These are phyloP conservation scores for Caracal caracal DNA, from an alignment of 2,113 vertebrate genomes.

Conservation along the genomic window DNA sequence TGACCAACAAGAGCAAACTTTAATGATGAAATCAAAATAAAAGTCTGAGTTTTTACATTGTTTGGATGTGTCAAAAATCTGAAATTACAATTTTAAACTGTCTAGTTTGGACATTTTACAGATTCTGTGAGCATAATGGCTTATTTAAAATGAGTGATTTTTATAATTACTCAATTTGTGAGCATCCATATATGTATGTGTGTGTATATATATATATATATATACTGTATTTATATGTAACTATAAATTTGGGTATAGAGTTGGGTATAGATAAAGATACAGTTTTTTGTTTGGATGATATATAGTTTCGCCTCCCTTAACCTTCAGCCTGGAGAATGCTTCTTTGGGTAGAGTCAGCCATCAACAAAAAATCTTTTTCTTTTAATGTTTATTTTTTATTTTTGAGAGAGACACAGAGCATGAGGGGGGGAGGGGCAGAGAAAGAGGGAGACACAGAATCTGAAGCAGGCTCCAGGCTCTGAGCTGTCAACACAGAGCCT, in stretches of 20 bases:
- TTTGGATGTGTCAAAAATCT: constrained; percentile 15
- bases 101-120: constrained; percentile 45
- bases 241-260: not conserved
- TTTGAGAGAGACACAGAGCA: no score
- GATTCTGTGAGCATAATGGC: constrained; percentile 64
- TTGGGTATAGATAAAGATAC: not conserved
- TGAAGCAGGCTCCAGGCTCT: no score
- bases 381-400: no score
- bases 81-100: constrained; percentile 25
- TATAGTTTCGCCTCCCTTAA: constrained; percentile 52
- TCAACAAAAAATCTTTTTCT: constrained; percentile 69
- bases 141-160: constrained; percentile 56
- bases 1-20: not conserved
- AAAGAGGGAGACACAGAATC: no score
- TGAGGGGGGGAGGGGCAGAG: no score
- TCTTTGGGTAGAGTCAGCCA: constrained; percentile 46
- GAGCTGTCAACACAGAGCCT: no score
- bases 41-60: not conserved
- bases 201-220: not conserved
- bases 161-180: constrained; percentile 17
- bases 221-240: not conserved
- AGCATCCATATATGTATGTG: not conserved
- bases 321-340: constrained; percentile 60
- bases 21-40: not conserved
- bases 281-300: not conserved